Base-by-base conservation (phyloP, 2,113 vertebrate species). In the Strigops habroptila region DNA sequence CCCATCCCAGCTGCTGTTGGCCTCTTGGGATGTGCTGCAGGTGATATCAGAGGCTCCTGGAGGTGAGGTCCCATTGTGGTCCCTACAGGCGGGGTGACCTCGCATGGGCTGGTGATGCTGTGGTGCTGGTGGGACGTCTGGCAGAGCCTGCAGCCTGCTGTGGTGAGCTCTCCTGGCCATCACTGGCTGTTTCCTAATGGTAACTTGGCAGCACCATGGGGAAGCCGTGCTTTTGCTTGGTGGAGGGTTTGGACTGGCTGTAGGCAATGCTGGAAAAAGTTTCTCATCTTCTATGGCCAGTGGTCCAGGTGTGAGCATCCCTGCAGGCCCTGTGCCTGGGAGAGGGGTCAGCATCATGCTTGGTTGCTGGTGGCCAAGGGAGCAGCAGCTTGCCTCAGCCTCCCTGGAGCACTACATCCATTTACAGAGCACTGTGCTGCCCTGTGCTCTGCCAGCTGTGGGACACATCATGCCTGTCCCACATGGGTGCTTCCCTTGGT, bases 401-500 rank as follows among this genome's bases (percentile, higher is more conserved):
- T 49, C 19, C 21, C 51, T 1, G 0, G 39, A 15, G 44, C 27
- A 33, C 9, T 39, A 15, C 12, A 22, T 53, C 12, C 49, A 1
- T 37, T 41, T 37, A 0, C 76, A 21, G 31, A 11, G 0, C 10
- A 43, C 70, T 51, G 27, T 51, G 55, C 44, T 1, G 1, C 27
- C 8, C n/a, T n/a, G n/a, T n/a, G n/a, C n/a, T n/a, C n/a, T n/a
- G n/a, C n/a, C n/a, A n/a, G n/a, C n/a, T n/a, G 0, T 0, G 4
- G 62, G 30, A 12, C 6, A 3, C 1, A 1, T 14, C 6, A 7
- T 8, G 22, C 23, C 41, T 37, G 35, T 30, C 35, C 60, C 25
- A 14, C 1, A 0, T 0, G 6, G 49, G 43, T 4, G 0, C 59
- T n/a, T 46, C 70, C 46, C 69, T 46, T 6, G 0, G 2, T 14